These are phyloP conservation scores for Larimichthys polyactis DNA, from an alignment of 2,113 vertebrate genomes.

Conservation along the genomic window DNA sequence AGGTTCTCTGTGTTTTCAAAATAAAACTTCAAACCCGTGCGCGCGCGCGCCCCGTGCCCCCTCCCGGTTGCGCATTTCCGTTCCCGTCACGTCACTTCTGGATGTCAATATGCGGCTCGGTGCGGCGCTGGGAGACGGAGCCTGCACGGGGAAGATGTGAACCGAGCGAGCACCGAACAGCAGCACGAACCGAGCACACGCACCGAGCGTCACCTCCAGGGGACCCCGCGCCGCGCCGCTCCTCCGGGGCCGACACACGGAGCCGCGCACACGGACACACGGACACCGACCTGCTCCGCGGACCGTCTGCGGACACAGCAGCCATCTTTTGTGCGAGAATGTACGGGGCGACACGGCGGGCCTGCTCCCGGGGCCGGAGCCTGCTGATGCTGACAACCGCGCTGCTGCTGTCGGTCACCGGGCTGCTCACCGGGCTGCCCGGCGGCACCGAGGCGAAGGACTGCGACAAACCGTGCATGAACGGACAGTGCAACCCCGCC, in stretches of 20 bases:
- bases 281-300: slow-evolving; percentile 9
- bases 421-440: slow-evolving; percentile 77
- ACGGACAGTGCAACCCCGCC: slow-evolving; percentile 89
- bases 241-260: background rate
- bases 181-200: slow-evolving; percentile 1
- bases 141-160: slow-evolving; percentile 77
- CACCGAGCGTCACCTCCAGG: background rate
- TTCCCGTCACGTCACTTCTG: slow-evolving; percentile 80
- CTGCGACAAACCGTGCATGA: slow-evolving; percentile 93
- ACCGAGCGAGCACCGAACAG: slow-evolving; percentile 49
- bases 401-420: slow-evolving; percentile 70
- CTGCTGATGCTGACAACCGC: slow-evolving; percentile 69
- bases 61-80: slow-evolving; percentile 78
- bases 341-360: slow-evolving; percentile 78
- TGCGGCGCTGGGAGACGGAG: slow-evolving; percentile 76
- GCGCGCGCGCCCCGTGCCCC: background rate
- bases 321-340: slow-evolving; percentile 83
- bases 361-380: slow-evolving; percentile 72
- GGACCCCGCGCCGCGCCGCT: background rate
- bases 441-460: slow-evolving; percentile 86
- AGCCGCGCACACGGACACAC: background rate
- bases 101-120: slow-evolving; percentile 82
- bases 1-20: slow-evolving; percentile 2
- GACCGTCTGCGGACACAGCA: slow-evolving; percentile 59
- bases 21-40: slow-evolving; percentile 44